A percentile compares a stretch with the other conserved stretches of the same genome.
These are phyloP conservation scores for Halcyon badia DNA, from an alignment of 2,797 vertebrate species.

Conservation along the genomic window DNA sequence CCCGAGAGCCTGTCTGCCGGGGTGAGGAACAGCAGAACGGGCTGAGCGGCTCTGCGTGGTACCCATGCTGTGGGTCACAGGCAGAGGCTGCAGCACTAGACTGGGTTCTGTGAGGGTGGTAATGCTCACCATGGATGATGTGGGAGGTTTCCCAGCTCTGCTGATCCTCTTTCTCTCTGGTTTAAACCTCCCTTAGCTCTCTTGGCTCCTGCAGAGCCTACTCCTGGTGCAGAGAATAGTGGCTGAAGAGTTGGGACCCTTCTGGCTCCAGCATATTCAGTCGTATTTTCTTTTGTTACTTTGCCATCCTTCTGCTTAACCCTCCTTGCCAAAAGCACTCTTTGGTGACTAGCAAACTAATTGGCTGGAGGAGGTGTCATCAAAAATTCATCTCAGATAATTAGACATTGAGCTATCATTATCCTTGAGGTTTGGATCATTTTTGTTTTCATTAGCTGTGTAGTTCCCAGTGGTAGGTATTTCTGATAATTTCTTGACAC, in stretches of 20 bases:
- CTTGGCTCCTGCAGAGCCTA: neutral
- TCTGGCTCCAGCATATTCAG: neutral
- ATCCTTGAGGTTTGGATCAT: conserved; percentile 23
- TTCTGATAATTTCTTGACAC: neutral
- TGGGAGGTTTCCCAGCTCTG: neutral
- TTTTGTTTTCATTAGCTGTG: conserved; percentile 59
- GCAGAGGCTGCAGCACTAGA: neutral
- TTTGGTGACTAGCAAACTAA: conserved; percentile 4
- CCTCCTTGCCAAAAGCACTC: neutral
- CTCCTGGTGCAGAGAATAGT: neutral
- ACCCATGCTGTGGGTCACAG: fast-evolving
- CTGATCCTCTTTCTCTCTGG: neutral
- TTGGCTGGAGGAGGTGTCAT: neutral
- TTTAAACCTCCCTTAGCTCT: neutral
- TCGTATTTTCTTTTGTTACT: neutral
- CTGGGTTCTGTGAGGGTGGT: fast-evolving
- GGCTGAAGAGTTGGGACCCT: neutral
- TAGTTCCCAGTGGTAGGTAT: conserved; percentile 7
- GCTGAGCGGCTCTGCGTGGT: neutral
- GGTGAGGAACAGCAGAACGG: neutral
- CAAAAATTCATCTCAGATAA: conserved; percentile 59
- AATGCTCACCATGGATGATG: neutral
- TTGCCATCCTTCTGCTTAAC: neutral
- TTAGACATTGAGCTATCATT: conserved; percentile 43
- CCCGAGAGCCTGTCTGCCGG: neutral